phyloP scores from a whole-genome alignment of 2,113 vertebrate genomes.

The Zeus faber region DNA sequence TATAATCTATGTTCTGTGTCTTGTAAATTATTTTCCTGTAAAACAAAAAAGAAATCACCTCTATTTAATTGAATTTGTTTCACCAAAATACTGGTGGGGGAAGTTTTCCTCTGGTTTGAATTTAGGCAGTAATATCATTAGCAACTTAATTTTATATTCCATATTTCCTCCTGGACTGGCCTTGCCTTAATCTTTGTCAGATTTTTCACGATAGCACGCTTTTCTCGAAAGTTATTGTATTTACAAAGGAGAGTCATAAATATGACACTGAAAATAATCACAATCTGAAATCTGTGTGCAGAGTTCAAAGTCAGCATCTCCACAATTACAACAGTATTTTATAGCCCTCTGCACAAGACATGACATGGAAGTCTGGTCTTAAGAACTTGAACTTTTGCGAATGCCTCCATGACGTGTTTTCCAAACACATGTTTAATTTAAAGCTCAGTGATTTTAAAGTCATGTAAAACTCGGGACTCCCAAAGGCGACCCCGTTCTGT shows the following conservation, averaged over 20 bases:
- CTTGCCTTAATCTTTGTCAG: slow-evolving; percentile 18
- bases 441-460: slow-evolving; percentile 21
- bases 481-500: slow-evolving; percentile 17
- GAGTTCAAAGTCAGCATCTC: slow-evolving; percentile 47
- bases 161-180: slow-evolving; percentile 19
- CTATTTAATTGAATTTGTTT: slow-evolving; percentile 31
- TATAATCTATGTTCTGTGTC: slow-evolving; percentile 10
- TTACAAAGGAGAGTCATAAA: slow-evolving; percentile 49
- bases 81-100: slow-evolving; percentile 1
- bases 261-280: slow-evolving; percentile 46
- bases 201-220: slow-evolving; percentile 17
- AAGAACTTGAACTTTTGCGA: slow-evolving; percentile 43
- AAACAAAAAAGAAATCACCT: slow-evolving; percentile 12
- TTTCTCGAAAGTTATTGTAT: slow-evolving; percentile 30
- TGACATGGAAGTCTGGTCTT: slow-evolving; percentile 38
- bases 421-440: slow-evolving; percentile 27
- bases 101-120: slow-evolving; percentile 21
- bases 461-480: slow-evolving; percentile 11
- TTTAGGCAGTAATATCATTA: slow-evolving; percentile 18
- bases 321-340: slow-evolving; percentile 45
- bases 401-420: slow-evolving; percentile 36
- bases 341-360: slow-evolving; percentile 33
- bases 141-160: slow-evolving; percentile 24
- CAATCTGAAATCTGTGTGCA: slow-evolving; percentile 32
- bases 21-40: slow-evolving; percentile 16